Evolutionary conservation across 2,888 invertebrate genomes (phyloP), one percentile per base, ranked within the genome.

Genomic region (Calameuta filiformis): DNA sequence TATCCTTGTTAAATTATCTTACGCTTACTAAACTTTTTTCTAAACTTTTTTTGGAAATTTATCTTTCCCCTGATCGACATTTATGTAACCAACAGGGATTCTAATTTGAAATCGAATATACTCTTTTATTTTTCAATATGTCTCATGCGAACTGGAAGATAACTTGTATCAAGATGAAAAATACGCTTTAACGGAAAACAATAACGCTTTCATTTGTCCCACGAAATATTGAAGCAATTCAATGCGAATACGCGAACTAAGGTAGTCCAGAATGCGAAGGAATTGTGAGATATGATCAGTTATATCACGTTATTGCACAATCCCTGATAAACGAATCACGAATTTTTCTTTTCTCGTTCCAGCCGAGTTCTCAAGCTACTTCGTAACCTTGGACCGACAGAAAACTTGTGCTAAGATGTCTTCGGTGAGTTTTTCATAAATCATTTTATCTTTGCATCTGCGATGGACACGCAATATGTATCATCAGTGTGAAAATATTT

Each of bases 131-230:
- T 23, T 56, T 56, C 15, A 56, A 56, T 23, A 9, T 56, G 15
- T 23, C 23, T 23, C 56, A 23, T 56, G 9, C 56, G 56, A 56
- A 9, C 9, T 56, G 56, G 56, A 56, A 56, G 23, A 15, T 15
- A 9, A 23, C 56, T 56, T 23, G 56, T 56, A 23, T 56, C 56
- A 56, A 56, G 56, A 56, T 56, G 56, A 56, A 23, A 56, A 23
- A 56, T 56, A 56, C 9, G 23, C 23, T 56, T 56, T 56, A 85
- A 86, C 85, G 85, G 86, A 85, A 86, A 86, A 87, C 84, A 87
- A 87, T 87, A 86, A 73, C 73, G 85, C 86, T 86, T 86, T 86
- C 84, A 86, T 86, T 86, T 85, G 83, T 82, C 81, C 77, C 77
- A 82, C 82, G 79, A 81, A 83, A 85, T 84, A 87, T 87, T 87